Evolutionary conservation across 2,113 vertebrate species (phyloP).

Genomic region (Theristicus caerulescens): DNA sequence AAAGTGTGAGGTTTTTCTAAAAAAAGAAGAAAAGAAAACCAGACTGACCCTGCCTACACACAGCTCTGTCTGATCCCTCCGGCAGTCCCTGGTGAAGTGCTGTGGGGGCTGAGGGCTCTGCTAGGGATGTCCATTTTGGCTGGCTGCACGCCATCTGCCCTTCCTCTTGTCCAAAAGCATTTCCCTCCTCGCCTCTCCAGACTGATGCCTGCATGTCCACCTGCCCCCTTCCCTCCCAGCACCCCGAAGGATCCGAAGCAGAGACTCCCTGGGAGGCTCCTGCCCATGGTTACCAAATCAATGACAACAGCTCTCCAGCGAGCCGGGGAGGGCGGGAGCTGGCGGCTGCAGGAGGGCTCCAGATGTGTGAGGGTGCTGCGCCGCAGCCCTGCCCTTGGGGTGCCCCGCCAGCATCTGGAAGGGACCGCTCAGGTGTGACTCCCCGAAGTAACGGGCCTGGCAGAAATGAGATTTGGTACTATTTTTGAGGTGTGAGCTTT

Average conservation of each 20-base stretch:
- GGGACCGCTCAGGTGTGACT: not conserved
- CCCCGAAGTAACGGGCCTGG: not conserved
- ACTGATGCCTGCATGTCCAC: not conserved
- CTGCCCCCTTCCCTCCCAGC: not conserved
- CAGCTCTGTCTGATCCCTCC: not conserved
- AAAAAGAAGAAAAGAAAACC: not conserved
- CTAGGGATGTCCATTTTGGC: not conserved
- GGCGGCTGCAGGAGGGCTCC: not conserved
- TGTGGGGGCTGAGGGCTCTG: not conserved
- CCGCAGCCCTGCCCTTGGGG: not conserved
- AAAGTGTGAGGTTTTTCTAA: not conserved
- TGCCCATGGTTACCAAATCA: not conserved
- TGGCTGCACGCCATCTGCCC: not conserved
- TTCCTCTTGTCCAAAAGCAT: not conserved
- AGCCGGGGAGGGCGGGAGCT: not conserved
- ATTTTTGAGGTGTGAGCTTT: not conserved
- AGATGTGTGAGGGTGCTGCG: slow-evolving; percentile 44
- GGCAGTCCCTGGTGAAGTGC: not conserved
- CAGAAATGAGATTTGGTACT: not conserved
- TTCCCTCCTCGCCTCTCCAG: not conserved
- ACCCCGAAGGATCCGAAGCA: not conserved
- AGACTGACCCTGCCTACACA: not conserved
- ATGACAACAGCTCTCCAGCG: not conserved
- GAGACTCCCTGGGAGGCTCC: not conserved
- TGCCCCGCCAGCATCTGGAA: not conserved